A percentile compares a stretch with the other conserved stretches of the same genome.
These are phyloP conservation scores for Tenthredo mesomela DNA, from an alignment of 2,888 invertebrate species.

Conservation along the genomic window DNA sequence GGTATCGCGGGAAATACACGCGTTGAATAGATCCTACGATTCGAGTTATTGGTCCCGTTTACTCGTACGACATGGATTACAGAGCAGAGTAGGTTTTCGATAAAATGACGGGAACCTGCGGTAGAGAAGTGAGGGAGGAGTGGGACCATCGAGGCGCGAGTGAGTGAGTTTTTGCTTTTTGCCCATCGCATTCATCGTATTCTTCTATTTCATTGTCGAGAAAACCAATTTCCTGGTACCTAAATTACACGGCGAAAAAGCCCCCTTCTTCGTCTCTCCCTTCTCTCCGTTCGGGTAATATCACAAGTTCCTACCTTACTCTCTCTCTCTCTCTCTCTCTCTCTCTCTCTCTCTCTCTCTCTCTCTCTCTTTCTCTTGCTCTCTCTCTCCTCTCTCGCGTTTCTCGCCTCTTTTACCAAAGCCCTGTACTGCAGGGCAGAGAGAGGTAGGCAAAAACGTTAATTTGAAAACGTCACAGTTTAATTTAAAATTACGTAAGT, in stretches of 20 bases:
- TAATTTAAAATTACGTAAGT: constrained; percentile 77
- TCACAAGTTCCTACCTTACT: constrained; percentile 72
- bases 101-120: neutral
- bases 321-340: constrained; percentile 33
- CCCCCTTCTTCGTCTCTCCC: constrained; percentile 57
- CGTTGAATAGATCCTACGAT: neutral
- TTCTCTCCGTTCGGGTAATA: constrained; percentile 68
- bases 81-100: constrained; percentile 1
- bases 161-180: constrained; percentile 47
- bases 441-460: constrained; percentile 74
- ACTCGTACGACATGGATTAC: neutral
- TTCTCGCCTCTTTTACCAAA: constrained; percentile 33
- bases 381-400: constrained; percentile 3
- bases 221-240: constrained; percentile 78
- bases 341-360: constrained; percentile 23
- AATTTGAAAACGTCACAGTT: constrained; percentile 78
- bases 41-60: neutral
- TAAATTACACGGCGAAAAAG: constrained; percentile 77
- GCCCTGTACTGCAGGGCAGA: constrained; percentile 65
- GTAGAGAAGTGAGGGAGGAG: constrained; percentile 60
- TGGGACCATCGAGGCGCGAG: constrained; percentile 57
- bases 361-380: neutral
- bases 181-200: constrained; percentile 69
- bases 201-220: constrained; percentile 78
- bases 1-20: neutral